Evolutionary conservation across 2,888 invertebrate species (phyloP).

Genomic region (Synergus laeviventris): DNA sequence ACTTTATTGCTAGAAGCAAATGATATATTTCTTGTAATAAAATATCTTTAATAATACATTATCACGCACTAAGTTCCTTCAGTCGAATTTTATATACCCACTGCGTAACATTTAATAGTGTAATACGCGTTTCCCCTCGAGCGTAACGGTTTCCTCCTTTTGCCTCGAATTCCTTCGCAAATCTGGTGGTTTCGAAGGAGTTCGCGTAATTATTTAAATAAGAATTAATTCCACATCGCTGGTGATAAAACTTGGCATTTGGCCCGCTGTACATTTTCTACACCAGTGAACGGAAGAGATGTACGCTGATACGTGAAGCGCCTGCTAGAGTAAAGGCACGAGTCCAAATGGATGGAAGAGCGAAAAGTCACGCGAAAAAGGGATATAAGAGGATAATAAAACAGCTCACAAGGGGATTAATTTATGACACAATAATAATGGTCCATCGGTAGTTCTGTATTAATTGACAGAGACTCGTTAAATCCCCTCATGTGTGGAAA

Average conservation of each 20-base stretch:
- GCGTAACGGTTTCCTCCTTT: slow-evolving; percentile 23
- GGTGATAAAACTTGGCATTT: slow-evolving; percentile 37
- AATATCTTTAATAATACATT: background rate
- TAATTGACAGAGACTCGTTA: slow-evolving; percentile 48
- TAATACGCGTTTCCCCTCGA: background rate
- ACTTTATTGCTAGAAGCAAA: background rate
- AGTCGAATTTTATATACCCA: background rate
- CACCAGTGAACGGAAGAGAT: slow-evolving; percentile 29
- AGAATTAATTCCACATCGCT: slow-evolving; percentile 37
- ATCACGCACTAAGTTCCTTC: too few relatives aligned
- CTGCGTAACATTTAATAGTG: background rate
- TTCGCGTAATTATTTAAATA: slow-evolving; percentile 37
- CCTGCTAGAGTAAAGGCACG: slow-evolving; percentile 37
- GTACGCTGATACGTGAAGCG: slow-evolving; percentile 44
- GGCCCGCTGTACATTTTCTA: slow-evolving; percentile 38
- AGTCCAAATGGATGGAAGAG: slow-evolving; percentile 31
- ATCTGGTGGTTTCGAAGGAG: slow-evolving; percentile 20
- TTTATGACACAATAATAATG: slow-evolving; percentile 49
- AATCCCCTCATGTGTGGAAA: slow-evolving; percentile 55
- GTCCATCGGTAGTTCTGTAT: slow-evolving; percentile 48
- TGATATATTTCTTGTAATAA: background rate
- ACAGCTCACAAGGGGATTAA: slow-evolving; percentile 41
- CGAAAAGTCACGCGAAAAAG: slow-evolving; percentile 38
- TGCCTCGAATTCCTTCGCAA: slow-evolving; percentile 3
- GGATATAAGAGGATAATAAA: slow-evolving; percentile 15